These are phyloP conservation scores for Sphaeramia orbicularis DNA, from an alignment of 2,797 vertebrate genomes.

Conservation along the genomic window DNA sequence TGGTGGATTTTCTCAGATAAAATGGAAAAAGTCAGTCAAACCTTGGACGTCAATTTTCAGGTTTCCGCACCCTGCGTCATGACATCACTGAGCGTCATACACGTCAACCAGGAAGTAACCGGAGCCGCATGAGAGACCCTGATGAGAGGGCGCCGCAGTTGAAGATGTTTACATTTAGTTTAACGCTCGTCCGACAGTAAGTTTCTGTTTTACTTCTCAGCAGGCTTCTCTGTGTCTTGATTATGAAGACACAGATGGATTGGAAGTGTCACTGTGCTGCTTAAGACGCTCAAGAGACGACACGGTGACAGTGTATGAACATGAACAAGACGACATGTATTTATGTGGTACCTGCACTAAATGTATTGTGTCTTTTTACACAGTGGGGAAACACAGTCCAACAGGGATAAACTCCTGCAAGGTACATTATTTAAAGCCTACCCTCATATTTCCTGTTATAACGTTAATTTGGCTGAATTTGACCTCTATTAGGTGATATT, in stretches of 20 bases:
- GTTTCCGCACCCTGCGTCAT: slow-evolving; percentile 29
- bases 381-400: slow-evolving; percentile 96
- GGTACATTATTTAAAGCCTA: slow-evolving; percentile 76
- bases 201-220: slow-evolving; percentile 64
- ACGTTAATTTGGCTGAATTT: background rate
- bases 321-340: background rate
- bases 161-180: slow-evolving; percentile 86
- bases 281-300: background rate
- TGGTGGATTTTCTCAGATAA: no score
- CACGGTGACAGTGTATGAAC: no score
- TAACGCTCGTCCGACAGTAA: slow-evolving; percentile 94
- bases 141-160: slow-evolving; percentile 9
- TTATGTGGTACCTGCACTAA: background rate
- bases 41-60: background rate
- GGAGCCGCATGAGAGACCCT: background rate
- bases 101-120: slow-evolving; percentile 59
- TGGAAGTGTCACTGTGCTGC: background rate
- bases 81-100: slow-evolving; percentile 41
- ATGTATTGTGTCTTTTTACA: slow-evolving; percentile 28
- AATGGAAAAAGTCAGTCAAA: no score
- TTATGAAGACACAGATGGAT: background rate
- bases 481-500: background rate
- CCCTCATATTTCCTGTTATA: background rate
- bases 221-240: background rate
- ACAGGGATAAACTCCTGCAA: slow-evolving; percentile 95